Base-by-base conservation (phyloP, 1,140 invertebrate species). In the Wiebesia pumilae region DNA sequence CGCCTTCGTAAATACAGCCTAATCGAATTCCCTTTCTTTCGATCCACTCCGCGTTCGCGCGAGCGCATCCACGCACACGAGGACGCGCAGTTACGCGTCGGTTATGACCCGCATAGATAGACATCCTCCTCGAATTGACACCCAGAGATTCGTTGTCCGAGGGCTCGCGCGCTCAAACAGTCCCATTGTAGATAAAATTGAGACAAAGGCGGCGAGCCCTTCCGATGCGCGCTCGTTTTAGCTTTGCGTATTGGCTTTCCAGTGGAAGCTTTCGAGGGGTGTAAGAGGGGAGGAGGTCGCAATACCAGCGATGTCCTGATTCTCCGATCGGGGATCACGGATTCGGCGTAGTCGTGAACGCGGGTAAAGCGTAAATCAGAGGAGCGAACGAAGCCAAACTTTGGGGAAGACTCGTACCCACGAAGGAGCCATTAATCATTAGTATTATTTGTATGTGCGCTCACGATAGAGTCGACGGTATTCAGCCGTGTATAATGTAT, bases 131-230 rank as follows among this genome's bases (percentile, higher is more conserved):
- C 90, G 88, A 89, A 90, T 85, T 91, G 88, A 92, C 90, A 89
- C 88, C 91, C 88, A 89, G 89, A 88, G 89, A 91, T 90, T 89
- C 89, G 88, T 84, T 85, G 79, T 83, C 87, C 90, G 89, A 90
- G 89, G 88, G 91, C 90, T 91, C 89, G 75, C n/a, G 35, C 33
- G 91, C 91, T 93, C 89, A 93, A 93, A 92, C 90, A 90, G 90
- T 84, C 90, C 77, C 90, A 93, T 93, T 93, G 92, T 93, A 90
- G 91, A 92, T 91, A 92, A 92, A n/a, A 93, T 93, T 93, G 92
- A 92, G 89, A 89, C 89, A 89, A 90, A 89, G 90, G 30, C 71
- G 33, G 54, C 54, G 54, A 83, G 1, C 71, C 82, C 82, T 35
- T 67, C n/a, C 58, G 83, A 35, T 83, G 43, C 30, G 40, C 14